phyloP scores from a whole-genome alignment of 35 echinoderm and acorn worm genomes.

The Hemicentrotus pulcherrimus region DNA sequence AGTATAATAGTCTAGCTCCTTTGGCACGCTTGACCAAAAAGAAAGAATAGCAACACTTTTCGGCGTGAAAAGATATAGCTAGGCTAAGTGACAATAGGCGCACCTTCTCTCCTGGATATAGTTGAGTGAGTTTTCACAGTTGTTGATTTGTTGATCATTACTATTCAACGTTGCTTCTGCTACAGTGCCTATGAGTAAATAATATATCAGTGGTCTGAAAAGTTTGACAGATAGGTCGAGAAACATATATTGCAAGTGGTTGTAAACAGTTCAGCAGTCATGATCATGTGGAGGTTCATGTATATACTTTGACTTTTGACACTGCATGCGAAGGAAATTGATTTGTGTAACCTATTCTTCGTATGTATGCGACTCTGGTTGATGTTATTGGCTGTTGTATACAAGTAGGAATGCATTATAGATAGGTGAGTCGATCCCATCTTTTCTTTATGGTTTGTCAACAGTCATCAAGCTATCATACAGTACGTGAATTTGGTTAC shows the following conservation, averaged over 20 bases:
- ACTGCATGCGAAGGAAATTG: background rate
- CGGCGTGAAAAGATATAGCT: background rate
- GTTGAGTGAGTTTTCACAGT: background rate
- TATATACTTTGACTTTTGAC: background rate
- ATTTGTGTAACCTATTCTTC: background rate
- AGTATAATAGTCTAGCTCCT: too few relatives aligned
- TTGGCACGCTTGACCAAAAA: background rate
- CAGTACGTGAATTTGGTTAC: too few relatives aligned
- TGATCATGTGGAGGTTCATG: background rate
- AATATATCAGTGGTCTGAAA: background rate
- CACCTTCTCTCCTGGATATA: background rate
- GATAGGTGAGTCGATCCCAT: background rate
- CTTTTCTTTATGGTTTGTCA: background rate
- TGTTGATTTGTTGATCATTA: background rate
- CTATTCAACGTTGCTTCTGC: background rate
- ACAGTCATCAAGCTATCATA: too few relatives aligned
- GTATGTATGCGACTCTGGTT: background rate
- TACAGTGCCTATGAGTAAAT: background rate
- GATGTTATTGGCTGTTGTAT: background rate
- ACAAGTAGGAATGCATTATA: background rate
- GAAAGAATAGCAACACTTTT: background rate
- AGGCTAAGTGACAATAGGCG: background rate
- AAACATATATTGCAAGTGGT: background rate
- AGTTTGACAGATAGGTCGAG: background rate
- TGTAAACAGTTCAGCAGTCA: background rate